Evolutionary conservation across 2,113 vertebrate genomes (phyloP).

Genomic region (Corythoichthys intestinalis): DNA sequence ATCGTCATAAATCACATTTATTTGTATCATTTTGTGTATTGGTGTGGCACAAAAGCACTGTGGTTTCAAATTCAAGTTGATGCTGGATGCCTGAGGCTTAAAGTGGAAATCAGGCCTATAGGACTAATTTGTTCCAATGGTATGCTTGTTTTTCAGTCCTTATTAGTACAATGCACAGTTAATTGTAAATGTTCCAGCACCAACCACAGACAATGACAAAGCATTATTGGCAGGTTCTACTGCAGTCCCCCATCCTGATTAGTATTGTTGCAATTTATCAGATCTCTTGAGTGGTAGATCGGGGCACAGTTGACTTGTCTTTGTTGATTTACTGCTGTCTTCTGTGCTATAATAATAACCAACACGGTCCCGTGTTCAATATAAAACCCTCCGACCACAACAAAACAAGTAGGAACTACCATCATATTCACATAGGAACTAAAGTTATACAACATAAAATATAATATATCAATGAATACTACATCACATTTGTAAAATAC

Average conservation of each 20-base stretch:
- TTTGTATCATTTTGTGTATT: not conserved
- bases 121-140: not conserved
- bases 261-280: slow-evolving; percentile 24
- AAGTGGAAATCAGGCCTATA: not conserved
- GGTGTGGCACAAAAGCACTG: not conserved
- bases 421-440: too few relatives aligned
- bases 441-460: too few relatives aligned
- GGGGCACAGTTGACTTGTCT: too few relatives aligned
- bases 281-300: not conserved
- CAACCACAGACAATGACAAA: slow-evolving; percentile 14
- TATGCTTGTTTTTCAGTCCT: not conserved
- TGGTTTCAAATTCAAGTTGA: not conserved
- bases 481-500: too few relatives aligned
- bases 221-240: slow-evolving; percentile 5
- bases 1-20: slow-evolving; percentile 6
- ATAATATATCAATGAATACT: too few relatives aligned
- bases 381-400: too few relatives aligned
- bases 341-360: too few relatives aligned
- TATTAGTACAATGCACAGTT: slow-evolving; percentile 7
- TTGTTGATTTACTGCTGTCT: too few relatives aligned
- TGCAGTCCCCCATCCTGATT: slow-evolving; percentile 18
- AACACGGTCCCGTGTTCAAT: too few relatives aligned
- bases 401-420: too few relatives aligned
- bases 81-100: not conserved
- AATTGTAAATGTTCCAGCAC: slow-evolving; percentile 24